Base-by-base conservation (phyloP, 1,140 invertebrate species). In the Pogonomyrmex californicus region DNA sequence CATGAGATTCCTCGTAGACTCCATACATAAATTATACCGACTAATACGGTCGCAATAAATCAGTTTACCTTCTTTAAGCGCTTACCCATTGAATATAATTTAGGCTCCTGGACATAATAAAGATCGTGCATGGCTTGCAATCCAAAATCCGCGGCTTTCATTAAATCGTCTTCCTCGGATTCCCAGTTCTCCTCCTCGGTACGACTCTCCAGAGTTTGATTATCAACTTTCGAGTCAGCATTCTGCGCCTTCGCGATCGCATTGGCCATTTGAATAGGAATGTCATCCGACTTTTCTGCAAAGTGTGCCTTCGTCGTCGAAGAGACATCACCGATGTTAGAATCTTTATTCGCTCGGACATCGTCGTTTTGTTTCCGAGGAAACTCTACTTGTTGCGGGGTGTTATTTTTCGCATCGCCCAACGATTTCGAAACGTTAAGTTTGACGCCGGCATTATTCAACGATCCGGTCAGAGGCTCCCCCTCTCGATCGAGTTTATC, bases 81-180 rank as follows among this genome's bases (percentile, higher is more conserved):
- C 95, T 96, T 90, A 97, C 97, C 97, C 96, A 97, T 96, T 71
- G 96, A 96, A 93, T 97, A 97, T 4, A 97, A 95, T 87, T 96
- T 96, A 1, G 97, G 97, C 92, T 98, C 97, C 89, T 97, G 96
- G 54, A 96, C 94, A 17, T 96, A 95, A 87, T 97, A 96, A 30
- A 97, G 93, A 58, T 97, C 95, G 44, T 96, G 96, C 96, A 97
- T 97, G 63, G 96, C 96, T 81, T 96, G 95, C 68, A 97, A 94
- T 36, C 97, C 97, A 91, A 96, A 96, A 88, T 96, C 95, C 0
- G 96, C 95, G 14, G 97, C 97, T 92, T 97, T 96, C 49, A 96
- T 92, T 4, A 97, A 91, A 79, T 97, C 96, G 30, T 94, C 87
- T 14, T 93, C 91, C 1, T 75, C 87, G 0, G 77, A 66, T 56